Evolutionary conservation across 1,140 invertebrate genomes (phyloP).

Genomic region (Scaptomyza montana): DNA sequence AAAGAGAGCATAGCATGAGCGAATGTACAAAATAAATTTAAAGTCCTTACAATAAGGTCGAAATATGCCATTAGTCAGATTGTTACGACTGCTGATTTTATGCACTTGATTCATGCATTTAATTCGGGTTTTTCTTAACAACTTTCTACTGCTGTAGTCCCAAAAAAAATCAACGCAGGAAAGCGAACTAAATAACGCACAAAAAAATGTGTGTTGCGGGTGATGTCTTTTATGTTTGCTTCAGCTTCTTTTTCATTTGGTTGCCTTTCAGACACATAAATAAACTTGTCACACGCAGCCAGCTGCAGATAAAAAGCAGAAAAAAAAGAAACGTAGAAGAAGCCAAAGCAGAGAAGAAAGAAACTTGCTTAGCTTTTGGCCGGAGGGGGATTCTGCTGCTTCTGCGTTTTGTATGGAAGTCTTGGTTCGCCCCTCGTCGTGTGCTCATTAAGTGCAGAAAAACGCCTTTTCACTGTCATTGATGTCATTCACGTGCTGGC

Average conservation of each 20-base stretch:
- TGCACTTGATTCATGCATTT: conserved; percentile 1
- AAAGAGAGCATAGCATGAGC: background rate
- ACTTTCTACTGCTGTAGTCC: conserved; percentile 28
- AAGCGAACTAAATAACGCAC: conserved; percentile 57
- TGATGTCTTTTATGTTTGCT: conserved; percentile 71
- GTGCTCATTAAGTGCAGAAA: conserved; percentile 76
- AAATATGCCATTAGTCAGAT: background rate
- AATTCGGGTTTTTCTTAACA: conserved; percentile 22
- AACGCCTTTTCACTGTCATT: conserved; percentile 78
- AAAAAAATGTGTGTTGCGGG: conserved; percentile 46
- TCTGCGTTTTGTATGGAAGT: background rate
- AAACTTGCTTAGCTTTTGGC: conserved; percentile 12
- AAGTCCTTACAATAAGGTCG: too few species aligned
- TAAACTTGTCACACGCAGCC: conserved; percentile 74
- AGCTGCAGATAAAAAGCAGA: conserved; percentile 62
- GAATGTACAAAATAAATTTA: too few species aligned
- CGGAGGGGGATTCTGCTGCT: background rate
- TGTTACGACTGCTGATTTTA: background rate
- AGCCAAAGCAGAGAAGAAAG: background rate
- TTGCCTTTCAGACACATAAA: conserved; percentile 76
- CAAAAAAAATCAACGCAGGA: conserved; percentile 15
- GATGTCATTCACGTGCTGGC: conserved; percentile 74
- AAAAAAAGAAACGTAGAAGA: conserved; percentile 31
- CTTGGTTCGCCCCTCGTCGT: conserved; percentile 16
- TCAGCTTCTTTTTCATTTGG: conserved; percentile 47